A percentile compares a stretch with the other conserved stretches of the same genome.
Conservation (phyloP, 2,113 vertebrate genomes). For the Ursus arctos region DNA sequence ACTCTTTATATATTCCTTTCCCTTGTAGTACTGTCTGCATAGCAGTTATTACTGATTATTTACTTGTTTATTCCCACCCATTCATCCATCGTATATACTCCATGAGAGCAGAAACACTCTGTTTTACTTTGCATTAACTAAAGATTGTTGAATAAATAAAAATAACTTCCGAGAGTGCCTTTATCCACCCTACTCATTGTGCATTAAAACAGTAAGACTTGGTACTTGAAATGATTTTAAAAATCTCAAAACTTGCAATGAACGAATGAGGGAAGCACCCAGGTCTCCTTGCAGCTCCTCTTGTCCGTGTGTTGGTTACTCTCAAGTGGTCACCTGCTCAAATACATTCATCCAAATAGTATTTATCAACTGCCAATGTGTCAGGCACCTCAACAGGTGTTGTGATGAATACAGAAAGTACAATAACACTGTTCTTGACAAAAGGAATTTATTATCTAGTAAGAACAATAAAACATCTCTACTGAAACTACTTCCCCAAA, state of each 20-base stretch:
- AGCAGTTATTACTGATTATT: neutral
- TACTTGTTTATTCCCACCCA: neutral
- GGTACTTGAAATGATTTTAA: neutral
- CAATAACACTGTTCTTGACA: neutral
- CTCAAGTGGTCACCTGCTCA: neutral
- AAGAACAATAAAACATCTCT: neutral
- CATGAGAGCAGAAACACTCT: neutral
- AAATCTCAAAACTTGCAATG: neutral
- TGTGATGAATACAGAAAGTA: neutral
- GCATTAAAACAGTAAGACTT: neutral
- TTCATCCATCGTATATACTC: neutral
- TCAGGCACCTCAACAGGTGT: neutral
- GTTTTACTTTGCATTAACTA: neutral
- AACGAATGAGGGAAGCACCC: neutral
- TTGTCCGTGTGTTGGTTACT: neutral
- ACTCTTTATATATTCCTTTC: neutral
- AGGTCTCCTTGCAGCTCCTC: neutral
- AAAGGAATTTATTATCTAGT: slow-evolving; percentile 15
- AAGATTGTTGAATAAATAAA: neutral
- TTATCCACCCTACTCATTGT: neutral
- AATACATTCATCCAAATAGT: neutral
- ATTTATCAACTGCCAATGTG: neutral
- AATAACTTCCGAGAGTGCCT: neutral
- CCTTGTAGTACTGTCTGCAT: neutral
- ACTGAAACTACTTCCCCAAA: slow-evolving; percentile 24